A percentile compares a stretch with the other conserved stretches of the same genome.
Conservation (phyloP, 2,888 invertebrate genomes). For the Argyresthia albistria region DNA sequence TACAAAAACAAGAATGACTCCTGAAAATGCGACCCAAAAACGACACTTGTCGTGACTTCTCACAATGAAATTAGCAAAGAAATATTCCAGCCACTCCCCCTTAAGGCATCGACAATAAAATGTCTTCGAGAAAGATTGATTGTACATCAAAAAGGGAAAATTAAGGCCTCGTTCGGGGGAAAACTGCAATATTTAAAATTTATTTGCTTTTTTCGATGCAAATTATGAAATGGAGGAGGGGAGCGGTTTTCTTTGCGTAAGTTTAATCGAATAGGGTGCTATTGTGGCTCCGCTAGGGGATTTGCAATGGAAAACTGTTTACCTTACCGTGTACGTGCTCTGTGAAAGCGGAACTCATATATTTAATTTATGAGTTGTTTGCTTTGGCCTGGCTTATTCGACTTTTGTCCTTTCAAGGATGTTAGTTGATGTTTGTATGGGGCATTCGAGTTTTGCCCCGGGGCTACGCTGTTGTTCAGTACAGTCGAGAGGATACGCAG, state of each 20-base stretch:
- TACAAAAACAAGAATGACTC: neutral
- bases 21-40: neutral
- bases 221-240: slow-evolving; percentile 67
- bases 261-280: slow-evolving; percentile 51
- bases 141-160: slow-evolving; percentile 35
- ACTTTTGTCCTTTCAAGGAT: neutral
- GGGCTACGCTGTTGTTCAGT: too few relatives aligned
- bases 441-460: slow-evolving; percentile 13
- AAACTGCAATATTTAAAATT: slow-evolving; percentile 60
- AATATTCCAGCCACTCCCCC: neutral
- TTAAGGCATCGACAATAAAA: slow-evolving; percentile 1
- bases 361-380: slow-evolving; percentile 19
- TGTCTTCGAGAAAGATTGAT: slow-evolving; percentile 11
- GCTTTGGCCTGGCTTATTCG: slow-evolving; percentile 9
- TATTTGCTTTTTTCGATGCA: slow-evolving; percentile 66
- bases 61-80: too few relatives aligned
- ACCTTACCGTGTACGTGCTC: slow-evolving; percentile 20
- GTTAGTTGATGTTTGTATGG: slow-evolving; percentile 5
- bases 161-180: slow-evolving; percentile 37
- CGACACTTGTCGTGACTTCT: too few relatives aligned
- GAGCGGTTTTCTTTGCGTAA: slow-evolving; percentile 11
- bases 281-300: slow-evolving; percentile 40
- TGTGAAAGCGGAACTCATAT: slow-evolving; percentile 1
- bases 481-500: too few relatives aligned
- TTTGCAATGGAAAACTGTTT: slow-evolving; percentile 37